Percentiles rank a stretch among this genome's conserved stretches.
Conservation (phyloP, 2,113 vertebrate genomes). For the Cyanoderma ruficeps region DNA sequence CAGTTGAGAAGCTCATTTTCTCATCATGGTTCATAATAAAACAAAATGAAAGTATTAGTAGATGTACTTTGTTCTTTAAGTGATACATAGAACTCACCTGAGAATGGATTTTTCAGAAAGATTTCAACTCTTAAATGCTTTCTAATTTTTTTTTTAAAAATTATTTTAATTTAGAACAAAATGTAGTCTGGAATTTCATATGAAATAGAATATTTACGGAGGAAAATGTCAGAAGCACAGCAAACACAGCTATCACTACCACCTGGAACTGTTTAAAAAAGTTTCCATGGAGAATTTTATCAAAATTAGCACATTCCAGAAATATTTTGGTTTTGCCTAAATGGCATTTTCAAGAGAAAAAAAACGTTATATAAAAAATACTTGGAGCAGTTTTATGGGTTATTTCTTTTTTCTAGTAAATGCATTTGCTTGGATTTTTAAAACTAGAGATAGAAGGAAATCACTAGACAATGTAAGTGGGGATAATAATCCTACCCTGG, state of each 20-base stretch:
- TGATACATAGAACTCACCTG: not conserved
- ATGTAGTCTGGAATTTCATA: not conserved
- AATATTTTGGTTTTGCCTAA: constrained; percentile 1
- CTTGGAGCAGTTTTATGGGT: not conserved
- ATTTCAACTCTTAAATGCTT: not conserved
- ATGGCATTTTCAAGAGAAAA: not conserved
- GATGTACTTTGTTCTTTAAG: not conserved
- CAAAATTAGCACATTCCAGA: constrained; percentile 30
- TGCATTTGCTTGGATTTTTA: not conserved
- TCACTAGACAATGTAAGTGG: not conserved
- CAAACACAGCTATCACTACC: constrained; percentile 13
- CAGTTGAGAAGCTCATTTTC: not conserved
- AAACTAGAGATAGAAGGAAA: not conserved
- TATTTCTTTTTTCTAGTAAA: not conserved
- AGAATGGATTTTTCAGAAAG: not conserved
- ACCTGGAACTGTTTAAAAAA: constrained; percentile 44
- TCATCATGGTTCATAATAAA: not conserved
- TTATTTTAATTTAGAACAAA: not conserved
- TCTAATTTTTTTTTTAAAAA: not conserved
- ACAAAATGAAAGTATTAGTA: not conserved
- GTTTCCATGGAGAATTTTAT: constrained; percentile 26
- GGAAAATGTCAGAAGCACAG: constrained; percentile 16
- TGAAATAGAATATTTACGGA: constrained; percentile 11
- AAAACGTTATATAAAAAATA: not conserved
- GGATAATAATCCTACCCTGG: constrained; percentile 3